Base-by-base conservation (phyloP, 2,797 vertebrate genomes). In the Chelon auratus region DNA sequence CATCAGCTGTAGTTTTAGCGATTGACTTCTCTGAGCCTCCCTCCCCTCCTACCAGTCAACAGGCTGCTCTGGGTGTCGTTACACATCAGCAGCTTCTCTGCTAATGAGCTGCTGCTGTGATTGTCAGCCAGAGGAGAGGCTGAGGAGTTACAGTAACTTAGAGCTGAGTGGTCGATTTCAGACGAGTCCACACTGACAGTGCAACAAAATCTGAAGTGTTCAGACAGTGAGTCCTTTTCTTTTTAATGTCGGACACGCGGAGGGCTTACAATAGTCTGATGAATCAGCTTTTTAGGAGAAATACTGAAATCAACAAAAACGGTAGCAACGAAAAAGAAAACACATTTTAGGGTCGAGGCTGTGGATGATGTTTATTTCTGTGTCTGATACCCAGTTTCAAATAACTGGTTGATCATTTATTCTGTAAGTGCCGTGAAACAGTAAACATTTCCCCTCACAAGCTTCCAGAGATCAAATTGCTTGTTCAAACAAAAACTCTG, bases 71-170 rank as follows among this genome's bases (percentile, higher is more conserved):
- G 77, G 50, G 63, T 85, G 83, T 78, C 78, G 82, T 79, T 57
- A 84, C 88, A 86, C 88, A 82, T 82, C 85, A 78, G 87, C 80
- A 68, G 80, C 84, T 86, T 39, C 77, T 80, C 78, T 43, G 26
- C 86, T 91, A 91, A 91, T 89, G 88, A 89, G 88, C 90, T 77
- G 81, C 84, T 54, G 87, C 84, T 90, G 87, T 77, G 87, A 86
- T 81, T 73, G 90, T 84, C 84, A 83, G 86, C 62, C 64, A 22
- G 24, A 48, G 73, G 62, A 17, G 40, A 72, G 66, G 76, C 75
- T 75, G 68, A 55, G 40, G 79, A 83, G 72, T 68, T 62, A 4
- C 78, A 72, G 55, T 14, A 59, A 78, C 69, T 82, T 47, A 4
- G 75, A 89, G 86, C 85, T 72, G 81, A 72, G 71, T 58, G 84